Evolutionary conservation across 2,888 invertebrate species (phyloP).

Genomic region (Ophion ellenae): DNA sequence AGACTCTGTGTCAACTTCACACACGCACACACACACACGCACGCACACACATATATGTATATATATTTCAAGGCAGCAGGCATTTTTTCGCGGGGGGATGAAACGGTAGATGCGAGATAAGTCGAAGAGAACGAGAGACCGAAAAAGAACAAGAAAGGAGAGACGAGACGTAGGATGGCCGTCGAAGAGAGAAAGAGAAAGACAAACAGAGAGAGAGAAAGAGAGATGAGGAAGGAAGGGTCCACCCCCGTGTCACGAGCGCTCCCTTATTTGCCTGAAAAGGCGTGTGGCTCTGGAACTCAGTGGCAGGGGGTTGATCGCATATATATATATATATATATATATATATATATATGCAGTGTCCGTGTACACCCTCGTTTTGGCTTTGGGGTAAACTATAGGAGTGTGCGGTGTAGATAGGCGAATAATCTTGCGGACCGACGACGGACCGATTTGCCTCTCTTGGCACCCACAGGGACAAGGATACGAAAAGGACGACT

Average conservation of each 20-base stretch:
- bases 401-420: constrained; percentile 71
- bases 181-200: neutral
- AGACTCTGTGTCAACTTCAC: neutral
- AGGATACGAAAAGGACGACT: constrained; percentile 43
- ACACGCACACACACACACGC: no score
- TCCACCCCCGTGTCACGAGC: constrained; percentile 49
- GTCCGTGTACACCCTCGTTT: constrained; percentile 34
- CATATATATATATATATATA: constrained; percentile 7
- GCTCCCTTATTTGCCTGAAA: constrained; percentile 70
- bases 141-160: neutral
- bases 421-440: constrained; percentile 68
- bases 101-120: neutral
- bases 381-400: constrained; percentile 36
- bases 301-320: constrained; percentile 48
- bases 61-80: neutral
- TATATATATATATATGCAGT: neutral
- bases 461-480: constrained; percentile 44
- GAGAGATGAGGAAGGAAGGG: constrained; percentile 16
- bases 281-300: constrained; percentile 42
- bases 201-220: constrained; percentile 10
- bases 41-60: neutral
- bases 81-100: constrained; percentile 12
- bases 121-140: neutral
- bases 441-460: constrained; percentile 68
- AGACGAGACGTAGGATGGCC: constrained; percentile 8